Base-by-base conservation (phyloP, 2,888 invertebrate species). In the Opisthograptis luteolata region DNA sequence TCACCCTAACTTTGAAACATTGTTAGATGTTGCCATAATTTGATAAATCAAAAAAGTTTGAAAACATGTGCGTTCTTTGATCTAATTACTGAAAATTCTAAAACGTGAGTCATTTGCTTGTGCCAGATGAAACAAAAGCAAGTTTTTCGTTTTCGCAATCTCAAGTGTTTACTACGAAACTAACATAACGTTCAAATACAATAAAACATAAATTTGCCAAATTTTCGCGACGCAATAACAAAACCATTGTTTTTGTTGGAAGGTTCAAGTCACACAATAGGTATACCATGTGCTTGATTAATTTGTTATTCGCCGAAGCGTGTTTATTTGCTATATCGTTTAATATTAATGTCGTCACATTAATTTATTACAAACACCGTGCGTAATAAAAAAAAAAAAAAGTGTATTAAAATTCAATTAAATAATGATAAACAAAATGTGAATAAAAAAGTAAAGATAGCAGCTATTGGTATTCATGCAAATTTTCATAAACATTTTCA, bases 191-290 rank as follows among this genome's bases (percentile, higher is more conserved):
- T 37, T 44, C n/a, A 50, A 37, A 55, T 58, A 44, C 48, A 49
- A 49, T 46, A 19, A 31, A 17, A 31, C 17, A 2, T 13, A 28
- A n/a, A n/a, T 40, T 31, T 47, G 47, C 45, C 28, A 55, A 60
- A 60, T 57, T 45, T 45, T 55, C 15, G 49, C 50, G 39, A 32
- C 59, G 61, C 58, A 61, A 58, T 53, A 47, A 45, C 31, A 43
- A 25, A 30, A 31, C 52, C 15, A 45, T 54, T 54, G 60, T 60
- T 55, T 55, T 19, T 9, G 34, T 46, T 34, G 19, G 41, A 55
- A 44, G 46, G 41, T 45, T 43, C 22, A 35, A 41, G 14, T 51
- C 39, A 51, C 34, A 25, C 27, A 31, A 35, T 20, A n/a, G n/a
- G n/a, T n/a, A 28, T 24, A 13, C 43, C 40, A 36, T 41, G 35